phyloP scores from a whole-genome alignment of 2,113 vertebrate genomes.

The Microtus pennsylvanicus region DNA sequence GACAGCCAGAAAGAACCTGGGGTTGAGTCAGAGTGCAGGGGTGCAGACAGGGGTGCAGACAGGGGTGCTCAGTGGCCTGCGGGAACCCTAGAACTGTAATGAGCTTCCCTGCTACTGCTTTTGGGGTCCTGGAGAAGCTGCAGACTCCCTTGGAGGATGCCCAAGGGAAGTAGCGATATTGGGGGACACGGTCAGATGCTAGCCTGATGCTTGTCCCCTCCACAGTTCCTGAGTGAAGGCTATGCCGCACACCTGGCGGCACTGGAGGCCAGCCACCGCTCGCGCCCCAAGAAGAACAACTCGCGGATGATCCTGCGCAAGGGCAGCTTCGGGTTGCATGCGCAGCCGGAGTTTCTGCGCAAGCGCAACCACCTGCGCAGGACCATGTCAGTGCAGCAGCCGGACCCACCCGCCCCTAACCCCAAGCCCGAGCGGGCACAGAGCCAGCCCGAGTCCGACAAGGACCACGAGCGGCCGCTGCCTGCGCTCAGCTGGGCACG shows the following conservation, averaged over 20 bases:
- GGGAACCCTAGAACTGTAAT: fast-evolving
- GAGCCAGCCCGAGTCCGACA: constrained; percentile 98
- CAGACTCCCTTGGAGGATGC: fast-evolving
- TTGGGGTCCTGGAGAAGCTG: neutral
- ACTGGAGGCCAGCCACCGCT: constrained; percentile 94
- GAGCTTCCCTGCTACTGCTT: neutral
- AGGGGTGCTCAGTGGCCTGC: neutral
- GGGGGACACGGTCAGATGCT: neutral
- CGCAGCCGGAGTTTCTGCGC: constrained; percentile 96
- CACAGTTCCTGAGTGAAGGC: constrained; percentile 96
- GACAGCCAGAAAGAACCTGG: neutral
- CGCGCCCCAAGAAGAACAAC: constrained; percentile 95
- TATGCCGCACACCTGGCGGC: constrained; percentile 96
- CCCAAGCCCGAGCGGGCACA: constrained; percentile 98
- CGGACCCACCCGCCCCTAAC: constrained; percentile 92
- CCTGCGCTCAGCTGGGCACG: constrained; percentile 90
- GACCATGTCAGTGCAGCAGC: constrained; percentile 98
- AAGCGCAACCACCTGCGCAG: constrained; percentile 97
- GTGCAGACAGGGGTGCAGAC: no score
- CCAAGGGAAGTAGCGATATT: neutral
- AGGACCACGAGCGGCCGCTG: constrained; percentile 92
- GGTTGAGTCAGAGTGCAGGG: neutral
- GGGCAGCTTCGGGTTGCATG: constrained; percentile 96
- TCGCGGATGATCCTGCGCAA: constrained; percentile 96
- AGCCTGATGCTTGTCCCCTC: neutral